These are phyloP conservation scores for Pangasius djambal DNA, from an alignment of 2,797 vertebrate genomes.

Conservation along the genomic window DNA sequence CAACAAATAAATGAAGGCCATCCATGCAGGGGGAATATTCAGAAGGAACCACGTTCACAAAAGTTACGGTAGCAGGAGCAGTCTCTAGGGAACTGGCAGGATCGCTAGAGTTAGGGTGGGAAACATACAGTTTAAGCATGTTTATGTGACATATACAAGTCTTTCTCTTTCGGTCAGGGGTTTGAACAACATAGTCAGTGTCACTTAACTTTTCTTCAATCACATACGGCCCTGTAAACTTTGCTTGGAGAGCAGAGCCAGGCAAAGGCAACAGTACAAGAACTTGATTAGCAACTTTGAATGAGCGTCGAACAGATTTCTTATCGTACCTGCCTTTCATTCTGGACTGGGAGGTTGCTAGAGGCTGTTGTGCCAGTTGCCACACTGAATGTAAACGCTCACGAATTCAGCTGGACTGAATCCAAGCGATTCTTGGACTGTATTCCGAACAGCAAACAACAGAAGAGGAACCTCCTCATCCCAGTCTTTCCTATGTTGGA, in stretches of 20 bases:
- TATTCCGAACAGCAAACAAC: neutral
- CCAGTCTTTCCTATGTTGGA: constrained; percentile 10
- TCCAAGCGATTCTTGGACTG: neutral
- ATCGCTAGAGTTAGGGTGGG: neutral
- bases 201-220: neutral
- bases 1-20: neutral
- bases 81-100: neutral
- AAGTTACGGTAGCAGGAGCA: too few species aligned
- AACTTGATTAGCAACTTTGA: neutral
- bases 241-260: neutral
- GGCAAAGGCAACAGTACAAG: neutral
- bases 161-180: neutral
- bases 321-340: neutral
- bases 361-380: neutral
- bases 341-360: neutral
- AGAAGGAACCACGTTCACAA: neutral
- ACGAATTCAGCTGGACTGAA: constrained; percentile 15
- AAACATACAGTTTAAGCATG: neutral
- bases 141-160: neutral
- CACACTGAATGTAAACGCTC: neutral
- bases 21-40: neutral
- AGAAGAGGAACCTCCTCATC: constrained; percentile 1
- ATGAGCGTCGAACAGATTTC: neutral
- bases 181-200: neutral
- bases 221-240: neutral